Evolutionary conservation across 2,113 vertebrate genomes (phyloP).

Genomic region (Cygnus atratus): DNA sequence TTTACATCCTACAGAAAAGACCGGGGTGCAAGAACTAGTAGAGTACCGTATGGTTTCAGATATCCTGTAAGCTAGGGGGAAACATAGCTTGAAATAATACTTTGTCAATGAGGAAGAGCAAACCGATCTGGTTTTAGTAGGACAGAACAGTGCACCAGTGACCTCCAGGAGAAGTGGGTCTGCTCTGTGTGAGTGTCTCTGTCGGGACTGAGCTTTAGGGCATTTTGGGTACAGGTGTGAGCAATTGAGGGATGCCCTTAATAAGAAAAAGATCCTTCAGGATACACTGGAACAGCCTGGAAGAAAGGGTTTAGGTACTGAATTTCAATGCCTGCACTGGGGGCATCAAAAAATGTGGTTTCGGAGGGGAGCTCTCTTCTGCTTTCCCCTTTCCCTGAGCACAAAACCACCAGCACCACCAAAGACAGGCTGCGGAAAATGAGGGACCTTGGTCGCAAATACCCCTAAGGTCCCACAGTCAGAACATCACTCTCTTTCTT

Average conservation of each 20-base stretch:
- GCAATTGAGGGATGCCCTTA: constrained; percentile 69
- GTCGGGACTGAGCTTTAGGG: fast-evolving
- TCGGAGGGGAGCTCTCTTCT: constrained; percentile 76
- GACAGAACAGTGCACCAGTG: background rate
- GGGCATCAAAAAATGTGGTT: constrained; percentile 79
- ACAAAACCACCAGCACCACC: constrained; percentile 76
- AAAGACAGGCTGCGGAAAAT: constrained; percentile 76
- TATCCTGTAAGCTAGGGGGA: background rate
- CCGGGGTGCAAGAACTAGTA: background rate
- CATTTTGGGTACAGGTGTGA: constrained; percentile 54
- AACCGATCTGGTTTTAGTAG: background rate
- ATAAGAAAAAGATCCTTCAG: constrained; percentile 77
- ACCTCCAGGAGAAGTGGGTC: background rate
- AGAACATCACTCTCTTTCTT: background rate
- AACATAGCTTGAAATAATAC: background rate
- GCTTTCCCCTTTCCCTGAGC: constrained; percentile 80
- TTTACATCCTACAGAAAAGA: background rate
- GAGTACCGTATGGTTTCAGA: background rate
- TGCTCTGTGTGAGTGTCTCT: background rate
- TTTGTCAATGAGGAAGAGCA: background rate
- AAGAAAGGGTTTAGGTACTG: constrained; percentile 74
- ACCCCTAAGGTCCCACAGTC: background rate
- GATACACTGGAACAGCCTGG: constrained; percentile 73
- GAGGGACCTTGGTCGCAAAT: constrained; percentile 69
- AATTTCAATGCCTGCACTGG: constrained; percentile 75